Evolutionary conservation across 2,888 invertebrate genomes (phyloP).

Genomic region (Andrena minutula): DNA sequence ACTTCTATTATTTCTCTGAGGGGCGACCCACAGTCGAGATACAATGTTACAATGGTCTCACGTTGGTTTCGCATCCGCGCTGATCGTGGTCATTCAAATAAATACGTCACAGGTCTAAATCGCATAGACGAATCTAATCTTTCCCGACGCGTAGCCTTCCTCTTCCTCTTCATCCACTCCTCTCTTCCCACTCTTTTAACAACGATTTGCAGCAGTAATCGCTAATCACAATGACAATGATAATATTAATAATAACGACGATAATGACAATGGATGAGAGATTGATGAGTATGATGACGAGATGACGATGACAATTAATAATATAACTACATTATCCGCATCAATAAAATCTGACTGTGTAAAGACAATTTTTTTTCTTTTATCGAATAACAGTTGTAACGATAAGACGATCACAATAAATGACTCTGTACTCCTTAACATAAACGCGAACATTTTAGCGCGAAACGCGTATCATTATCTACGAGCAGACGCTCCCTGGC

Average conservation of each 20-base stretch:
- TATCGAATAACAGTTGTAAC: slow-evolving; percentile 66
- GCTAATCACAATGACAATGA: slow-evolving; percentile 50
- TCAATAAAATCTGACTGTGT: slow-evolving; percentile 65
- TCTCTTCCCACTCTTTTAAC: slow-evolving; percentile 11
- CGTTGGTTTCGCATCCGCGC: slow-evolving; percentile 25
- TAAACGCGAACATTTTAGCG: slow-evolving; percentile 48
- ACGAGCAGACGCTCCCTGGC: slow-evolving; percentile 34
- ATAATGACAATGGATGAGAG: slow-evolving; percentile 21
- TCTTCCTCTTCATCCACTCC: background rate
- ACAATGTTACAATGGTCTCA: slow-evolving; percentile 29
- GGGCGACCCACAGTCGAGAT: slow-evolving; percentile 27
- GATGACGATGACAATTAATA: slow-evolving; percentile 35
- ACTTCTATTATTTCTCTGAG: slow-evolving; percentile 35
- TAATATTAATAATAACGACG: slow-evolving; percentile 43
- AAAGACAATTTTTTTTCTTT: slow-evolving; percentile 57
- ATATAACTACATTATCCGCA: slow-evolving; percentile 57
- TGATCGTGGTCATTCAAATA: slow-evolving; percentile 49
- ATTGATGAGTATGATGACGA: slow-evolving; percentile 5
- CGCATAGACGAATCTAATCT: slow-evolving; percentile 26
- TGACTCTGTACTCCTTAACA: slow-evolving; percentile 59
- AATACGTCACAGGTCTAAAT: slow-evolving; percentile 33
- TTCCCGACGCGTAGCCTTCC: slow-evolving; percentile 14
- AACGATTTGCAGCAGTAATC: slow-evolving; percentile 57
- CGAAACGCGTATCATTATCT: slow-evolving; percentile 39
- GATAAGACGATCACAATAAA: slow-evolving; percentile 64